Conservation (phyloP, 2,888 invertebrate genomes). For the Panzeria rudis region DNA sequence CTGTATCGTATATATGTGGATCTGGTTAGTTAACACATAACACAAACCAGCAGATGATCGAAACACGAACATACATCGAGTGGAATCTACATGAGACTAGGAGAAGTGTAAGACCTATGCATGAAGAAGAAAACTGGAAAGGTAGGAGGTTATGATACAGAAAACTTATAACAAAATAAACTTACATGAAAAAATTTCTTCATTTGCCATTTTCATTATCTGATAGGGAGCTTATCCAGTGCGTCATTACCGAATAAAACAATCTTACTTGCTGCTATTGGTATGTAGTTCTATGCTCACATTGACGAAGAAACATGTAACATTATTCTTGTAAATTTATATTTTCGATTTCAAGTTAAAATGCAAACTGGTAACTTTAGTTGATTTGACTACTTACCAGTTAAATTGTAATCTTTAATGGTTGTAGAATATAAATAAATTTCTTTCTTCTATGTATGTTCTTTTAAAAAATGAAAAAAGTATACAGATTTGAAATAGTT, state of each 20-base stretch:
- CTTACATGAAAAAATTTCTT: too few species aligned
- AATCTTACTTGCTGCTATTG: slow-evolving; percentile 2
- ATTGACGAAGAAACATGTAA: neutral
- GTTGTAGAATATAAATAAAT: slow-evolving; percentile 43
- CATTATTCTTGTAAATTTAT: slow-evolving; percentile 1
- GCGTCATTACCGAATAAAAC: neutral
- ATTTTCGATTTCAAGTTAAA: slow-evolving; percentile 39
- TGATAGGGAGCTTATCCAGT: too few species aligned
- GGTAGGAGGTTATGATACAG: too few species aligned
- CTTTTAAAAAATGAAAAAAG: neutral
- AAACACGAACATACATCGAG: too few species aligned
- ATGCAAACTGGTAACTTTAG: slow-evolving; percentile 18
- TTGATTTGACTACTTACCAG: slow-evolving; percentile 45
- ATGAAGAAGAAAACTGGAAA: too few species aligned
- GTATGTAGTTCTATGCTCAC: neutral
- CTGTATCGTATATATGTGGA: too few species aligned
- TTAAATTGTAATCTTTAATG: slow-evolving; percentile 30
- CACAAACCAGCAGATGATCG: too few species aligned
- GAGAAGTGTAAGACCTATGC: too few species aligned
- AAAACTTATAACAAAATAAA: too few species aligned
- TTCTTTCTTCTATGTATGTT: neutral
- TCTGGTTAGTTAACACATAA: too few species aligned
- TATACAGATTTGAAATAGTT: neutral
- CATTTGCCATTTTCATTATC: too few species aligned
- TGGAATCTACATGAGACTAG: too few species aligned